Conservation (phyloP, 2,797 vertebrate genomes). For the Macroramphosus scolopax region DNA sequence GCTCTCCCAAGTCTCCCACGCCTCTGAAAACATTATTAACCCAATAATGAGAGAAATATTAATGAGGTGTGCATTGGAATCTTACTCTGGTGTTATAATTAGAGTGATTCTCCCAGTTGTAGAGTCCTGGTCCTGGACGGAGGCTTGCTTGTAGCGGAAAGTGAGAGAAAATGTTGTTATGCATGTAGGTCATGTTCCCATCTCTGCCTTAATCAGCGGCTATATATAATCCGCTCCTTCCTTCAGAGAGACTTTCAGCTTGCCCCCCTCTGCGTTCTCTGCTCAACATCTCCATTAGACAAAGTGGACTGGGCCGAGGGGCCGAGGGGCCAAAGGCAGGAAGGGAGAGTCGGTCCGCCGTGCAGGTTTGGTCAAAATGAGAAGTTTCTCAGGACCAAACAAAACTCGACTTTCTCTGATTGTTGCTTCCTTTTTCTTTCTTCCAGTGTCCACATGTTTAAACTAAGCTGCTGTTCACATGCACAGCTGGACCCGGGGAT, state of each 20-base stretch:
- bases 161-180: conserved; percentile 77
- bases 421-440: conserved; percentile 9
- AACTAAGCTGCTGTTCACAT: no score
- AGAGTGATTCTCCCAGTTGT: conserved; percentile 78
- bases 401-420: conserved; percentile 1
- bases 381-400: conserved; percentile 1
- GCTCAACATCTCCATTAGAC: conserved; percentile 71
- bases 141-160: conserved; percentile 70
- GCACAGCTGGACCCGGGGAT: no score
- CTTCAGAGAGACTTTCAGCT: conserved; percentile 74
- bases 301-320: conserved; percentile 63
- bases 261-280: conserved; percentile 64
- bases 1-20: conserved; percentile 37
- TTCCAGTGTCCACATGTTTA: not conserved
- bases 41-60: conserved; percentile 70
- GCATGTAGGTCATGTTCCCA: conserved; percentile 85
- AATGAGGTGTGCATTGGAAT: conserved; percentile 73
- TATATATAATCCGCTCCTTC: conserved; percentile 81
- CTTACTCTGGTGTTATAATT: conserved; percentile 75
- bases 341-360: conserved; percentile 46
- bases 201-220: conserved; percentile 83
- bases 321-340: conserved; percentile 48
- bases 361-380: not conserved
- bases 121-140: conserved; percentile 75
- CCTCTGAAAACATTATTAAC: conserved; percentile 64